A percentile compares a stretch with the other conserved stretches of the same genome.
These are phyloP conservation scores for Drosophila phalerata DNA, from an alignment of 2,888 invertebrate genomes.

Conservation along the genomic window DNA sequence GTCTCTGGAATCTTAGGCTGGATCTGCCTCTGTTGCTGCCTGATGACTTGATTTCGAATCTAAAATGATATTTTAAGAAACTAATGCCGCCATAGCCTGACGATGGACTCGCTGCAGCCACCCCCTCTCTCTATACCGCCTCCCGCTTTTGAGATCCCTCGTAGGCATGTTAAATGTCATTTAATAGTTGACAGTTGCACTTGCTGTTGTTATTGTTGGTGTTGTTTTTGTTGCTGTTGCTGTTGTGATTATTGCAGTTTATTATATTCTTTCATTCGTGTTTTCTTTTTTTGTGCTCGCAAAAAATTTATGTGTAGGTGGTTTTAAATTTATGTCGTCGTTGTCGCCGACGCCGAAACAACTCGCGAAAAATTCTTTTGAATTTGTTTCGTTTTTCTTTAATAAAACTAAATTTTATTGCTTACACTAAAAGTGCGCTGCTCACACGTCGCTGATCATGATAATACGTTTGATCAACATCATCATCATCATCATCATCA, in stretches of 20 bases:
- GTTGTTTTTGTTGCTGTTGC: conserved; percentile 47
- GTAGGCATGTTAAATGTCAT: conserved; percentile 84
- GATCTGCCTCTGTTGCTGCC: conserved; percentile 32
- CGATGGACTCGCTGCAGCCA: conserved; percentile 35
- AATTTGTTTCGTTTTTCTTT: conserved; percentile 78
- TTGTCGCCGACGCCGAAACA: conserved; percentile 69
- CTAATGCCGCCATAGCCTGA: conserved; percentile 66
- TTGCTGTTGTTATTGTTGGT: conserved; percentile 53
- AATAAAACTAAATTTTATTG: conserved; percentile 78
- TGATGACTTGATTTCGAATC: conserved; percentile 78
- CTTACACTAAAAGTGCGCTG: conserved; percentile 62
- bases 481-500: conserved; percentile 6
- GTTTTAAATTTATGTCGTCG: conserved; percentile 76
- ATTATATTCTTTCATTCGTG: conserved; percentile 51
- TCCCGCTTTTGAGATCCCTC: conserved; percentile 23
- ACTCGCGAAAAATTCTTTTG: conserved; percentile 76
- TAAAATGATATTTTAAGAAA: conserved; percentile 79
- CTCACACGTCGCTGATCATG: conserved; percentile 33
- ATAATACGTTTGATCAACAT: conserved; percentile 24
- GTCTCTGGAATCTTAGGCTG: conserved; percentile 49
- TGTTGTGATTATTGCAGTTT: conserved; percentile 74
- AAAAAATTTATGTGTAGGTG: conserved; percentile 78
- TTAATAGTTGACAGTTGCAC: conserved; percentile 84
- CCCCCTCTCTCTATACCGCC: neutral
- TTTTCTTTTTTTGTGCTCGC: conserved; percentile 44